These are phyloP conservation scores for Morone saxatilis DNA, from an alignment of 2,113 vertebrate species.

Conservation along the genomic window DNA sequence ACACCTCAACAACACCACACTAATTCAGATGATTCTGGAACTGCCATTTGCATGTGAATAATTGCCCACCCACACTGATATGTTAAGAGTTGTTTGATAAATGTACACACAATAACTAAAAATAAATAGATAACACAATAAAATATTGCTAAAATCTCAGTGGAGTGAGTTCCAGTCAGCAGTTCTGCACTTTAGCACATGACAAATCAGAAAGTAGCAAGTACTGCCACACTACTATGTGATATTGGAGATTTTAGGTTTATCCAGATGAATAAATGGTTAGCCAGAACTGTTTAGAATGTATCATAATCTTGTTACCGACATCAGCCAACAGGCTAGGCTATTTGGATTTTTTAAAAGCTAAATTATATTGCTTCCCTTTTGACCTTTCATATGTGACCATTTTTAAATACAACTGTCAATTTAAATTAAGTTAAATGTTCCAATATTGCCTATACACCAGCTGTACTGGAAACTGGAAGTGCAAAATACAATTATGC, in stretches of 20 bases:
- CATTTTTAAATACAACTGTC: slow-evolving; percentile 20
- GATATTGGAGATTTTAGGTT: neutral
- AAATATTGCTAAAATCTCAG: neutral
- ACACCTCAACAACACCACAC: neutral
- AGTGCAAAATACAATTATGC: slow-evolving; percentile 39
- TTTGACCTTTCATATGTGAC: neutral
- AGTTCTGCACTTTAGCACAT: neutral
- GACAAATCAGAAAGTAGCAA: neutral
- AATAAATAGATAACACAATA: neutral
- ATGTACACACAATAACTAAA: neutral
- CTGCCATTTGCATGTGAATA: slow-evolving; percentile 16
- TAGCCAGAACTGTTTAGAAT: neutral
- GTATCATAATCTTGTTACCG: neutral
- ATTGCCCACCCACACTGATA: neutral
- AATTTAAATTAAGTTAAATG: slow-evolving; percentile 27
- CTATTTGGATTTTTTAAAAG: neutral
- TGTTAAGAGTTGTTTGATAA: neutral
- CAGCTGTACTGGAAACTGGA: slow-evolving; percentile 9
- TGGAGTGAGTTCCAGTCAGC: neutral
- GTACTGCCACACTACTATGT: neutral
- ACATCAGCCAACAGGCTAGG: neutral
- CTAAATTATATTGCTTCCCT: neutral
- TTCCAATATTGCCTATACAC: slow-evolving; percentile 1
- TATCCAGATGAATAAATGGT: neutral
- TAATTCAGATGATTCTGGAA: slow-evolving; percentile 34